A percentile compares a stretch with the other conserved stretches of the same genome.
Evolutionary conservation across 2,888 invertebrate genomes (phyloP).

Genomic region (Netelia fuscicornis): DNA sequence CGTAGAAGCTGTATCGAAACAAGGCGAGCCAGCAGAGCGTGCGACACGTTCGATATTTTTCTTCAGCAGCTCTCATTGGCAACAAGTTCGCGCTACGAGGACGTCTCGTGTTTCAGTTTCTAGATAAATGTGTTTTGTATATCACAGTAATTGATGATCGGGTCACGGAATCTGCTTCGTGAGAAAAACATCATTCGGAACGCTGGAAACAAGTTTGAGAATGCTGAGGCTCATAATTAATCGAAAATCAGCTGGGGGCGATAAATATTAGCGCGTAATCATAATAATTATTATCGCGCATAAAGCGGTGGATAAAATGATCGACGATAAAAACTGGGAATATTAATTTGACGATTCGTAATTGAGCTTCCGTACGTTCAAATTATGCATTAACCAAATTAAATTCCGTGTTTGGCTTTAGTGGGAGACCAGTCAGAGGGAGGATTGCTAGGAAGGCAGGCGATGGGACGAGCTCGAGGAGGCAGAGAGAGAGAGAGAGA

Average conservation of each 20-base stretch:
- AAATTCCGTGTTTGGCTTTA: constrained; percentile 23
- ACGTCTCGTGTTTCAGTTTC: constrained; percentile 4
- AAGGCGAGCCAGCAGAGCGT: constrained; percentile 46
- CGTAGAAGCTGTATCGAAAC: constrained; percentile 27
- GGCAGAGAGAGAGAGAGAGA: background rate
- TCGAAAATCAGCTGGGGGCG: background rate
- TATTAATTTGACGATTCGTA: constrained; percentile 41
- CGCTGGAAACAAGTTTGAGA: no score
- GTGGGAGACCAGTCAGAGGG: background rate
- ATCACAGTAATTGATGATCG: constrained; percentile 13
- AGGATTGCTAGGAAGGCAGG: background rate
- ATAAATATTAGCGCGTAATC: background rate
- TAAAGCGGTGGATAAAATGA: background rate
- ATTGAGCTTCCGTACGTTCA: background rate
- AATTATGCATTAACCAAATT: constrained; percentile 58
- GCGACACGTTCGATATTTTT: constrained; percentile 48
- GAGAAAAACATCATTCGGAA: background rate
- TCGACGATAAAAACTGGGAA: background rate
- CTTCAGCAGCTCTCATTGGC: background rate
- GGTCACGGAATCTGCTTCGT: background rate
- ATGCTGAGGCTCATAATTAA: background rate
- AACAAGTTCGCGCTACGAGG: background rate
- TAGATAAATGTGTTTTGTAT: constrained; percentile 12
- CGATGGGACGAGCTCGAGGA: no score
- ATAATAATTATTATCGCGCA: constrained; percentile 4